phyloP scores from a whole-genome alignment of 2,797 vertebrate species.

The Hapalemur alaotrensis region DNA sequence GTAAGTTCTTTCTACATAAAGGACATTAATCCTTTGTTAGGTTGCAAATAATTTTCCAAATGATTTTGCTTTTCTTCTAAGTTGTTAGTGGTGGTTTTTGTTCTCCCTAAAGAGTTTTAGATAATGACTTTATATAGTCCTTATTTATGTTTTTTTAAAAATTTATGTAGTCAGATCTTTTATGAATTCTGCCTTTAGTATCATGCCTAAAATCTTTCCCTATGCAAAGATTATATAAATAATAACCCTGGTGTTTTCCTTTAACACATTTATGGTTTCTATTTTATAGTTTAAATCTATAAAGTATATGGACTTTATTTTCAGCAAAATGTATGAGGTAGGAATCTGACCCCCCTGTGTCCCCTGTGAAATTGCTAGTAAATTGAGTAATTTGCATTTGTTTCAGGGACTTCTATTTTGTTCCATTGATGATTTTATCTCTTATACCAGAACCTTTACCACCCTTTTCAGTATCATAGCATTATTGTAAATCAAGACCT shows the following conservation, averaged over 20 bases:
- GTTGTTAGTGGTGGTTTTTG: conserved; percentile 9
- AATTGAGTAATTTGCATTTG: conserved; percentile 36
- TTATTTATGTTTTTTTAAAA: neutral
- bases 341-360: neutral
- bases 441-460: neutral
- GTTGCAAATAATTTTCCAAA: conserved; percentile 34
- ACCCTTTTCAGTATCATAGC: neutral
- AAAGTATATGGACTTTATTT: neutral
- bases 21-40: conserved; percentile 1
- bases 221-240: neutral
- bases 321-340: neutral
- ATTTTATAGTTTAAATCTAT: conserved; percentile 9
- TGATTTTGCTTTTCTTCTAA: conserved; percentile 42
- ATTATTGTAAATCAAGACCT: conserved; percentile 36
- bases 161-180: neutral
- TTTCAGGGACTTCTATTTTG: conserved; percentile 29
- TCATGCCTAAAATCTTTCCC: conserved; percentile 10
- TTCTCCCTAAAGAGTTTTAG: neutral
- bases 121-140: neutral
- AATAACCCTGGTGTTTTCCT: conserved; percentile 17
- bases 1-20: neutral
- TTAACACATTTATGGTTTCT: neutral
- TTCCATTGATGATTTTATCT: conserved; percentile 6
- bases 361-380: neutral
- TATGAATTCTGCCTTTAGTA: conserved; percentile 6